Base-by-base conservation (phyloP, 1,140 invertebrate genomes). In the Ceratitis capitata region DNA sequence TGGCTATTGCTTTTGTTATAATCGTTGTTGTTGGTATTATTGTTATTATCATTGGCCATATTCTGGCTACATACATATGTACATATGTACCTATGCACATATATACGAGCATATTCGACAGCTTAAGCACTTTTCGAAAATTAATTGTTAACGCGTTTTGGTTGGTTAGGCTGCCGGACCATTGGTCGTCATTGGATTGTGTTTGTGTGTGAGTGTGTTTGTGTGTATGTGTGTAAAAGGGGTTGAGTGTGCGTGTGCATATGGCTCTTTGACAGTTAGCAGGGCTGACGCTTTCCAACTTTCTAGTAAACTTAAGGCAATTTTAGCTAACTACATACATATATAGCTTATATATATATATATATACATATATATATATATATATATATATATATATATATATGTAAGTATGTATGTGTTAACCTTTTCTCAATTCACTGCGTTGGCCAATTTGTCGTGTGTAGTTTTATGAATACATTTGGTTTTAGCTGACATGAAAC, bases 121-220 rank as follows among this genome's bases (percentile, higher is more conserved):
- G 39, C 45, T 78, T 26, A 78, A 78, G 69, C 69, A 78, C 87
- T 78, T 78, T 78, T 47, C 16, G 39, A 89, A 87, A 91, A 91
- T 89, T 91, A 91, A 91, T 91, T 91, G 87, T 89, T 87, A 89
- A 91, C 89, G 88, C 87, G 87, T 88, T 91, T 90, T 91, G 88
- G 89, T 91, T 91, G 89, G 89, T 85, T 58, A 78, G 69, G 45
- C 1, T 78, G n/a, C 19, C n/a, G n/a, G 5, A 19, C 23, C n/a
- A n/a, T 56, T 56, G 51, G 7, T 12, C 69, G 6, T 12, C 32
- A 14, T 23, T 61, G 5, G 61, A 32, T 61, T 6, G 56, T 26
- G 56, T 0, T n/a, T 29, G 56, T 61, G 7, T 26, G 61, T 35
- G 56, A 1, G 29, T 35, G 35, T 78, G 35, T 23, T 0, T 78